Evolutionary conservation across 1,140 invertebrate genomes (phyloP).

Genomic region (Drosophila lini): DNA sequence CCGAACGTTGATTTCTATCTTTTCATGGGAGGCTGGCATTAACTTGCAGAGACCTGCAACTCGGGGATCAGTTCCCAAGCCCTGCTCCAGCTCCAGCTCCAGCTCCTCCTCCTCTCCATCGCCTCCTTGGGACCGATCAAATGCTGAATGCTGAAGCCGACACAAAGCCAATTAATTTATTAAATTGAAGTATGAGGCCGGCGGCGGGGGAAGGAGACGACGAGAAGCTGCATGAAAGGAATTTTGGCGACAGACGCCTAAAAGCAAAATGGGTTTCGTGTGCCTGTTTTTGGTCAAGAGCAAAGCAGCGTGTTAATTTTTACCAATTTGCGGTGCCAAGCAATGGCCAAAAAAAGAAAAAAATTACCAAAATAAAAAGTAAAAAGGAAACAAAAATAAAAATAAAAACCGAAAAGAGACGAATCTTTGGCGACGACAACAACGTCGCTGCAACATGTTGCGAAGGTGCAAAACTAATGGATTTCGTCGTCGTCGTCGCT

Average conservation of each 20-base stretch:
- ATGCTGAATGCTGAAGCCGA: constrained; percentile 57
- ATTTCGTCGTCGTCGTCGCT: constrained; percentile 75
- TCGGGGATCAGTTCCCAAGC: constrained; percentile 31
- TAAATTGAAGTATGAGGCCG: constrained; percentile 83
- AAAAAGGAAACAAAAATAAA: constrained; percentile 23
- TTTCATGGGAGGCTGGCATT: constrained; percentile 73
- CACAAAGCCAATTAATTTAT: constrained; percentile 84
- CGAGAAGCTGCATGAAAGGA: constrained; percentile 61
- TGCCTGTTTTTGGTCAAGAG: constrained; percentile 82
- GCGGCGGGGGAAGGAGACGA: neutral
- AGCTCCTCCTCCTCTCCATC: neutral
- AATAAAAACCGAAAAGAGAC: constrained; percentile 36
- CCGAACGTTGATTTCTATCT: constrained; percentile 70
- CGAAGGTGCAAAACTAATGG: constrained; percentile 82
- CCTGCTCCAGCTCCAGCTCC: neutral
- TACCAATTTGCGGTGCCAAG: constrained; percentile 75
- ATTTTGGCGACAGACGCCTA: constrained; percentile 83
- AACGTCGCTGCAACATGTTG: constrained; percentile 76
- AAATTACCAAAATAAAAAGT: constrained; percentile 17
- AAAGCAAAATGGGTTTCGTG: constrained; percentile 80
- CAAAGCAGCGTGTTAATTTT: constrained; percentile 83
- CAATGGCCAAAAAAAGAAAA: constrained; percentile 59
- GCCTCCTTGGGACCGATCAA: constrained; percentile 42
- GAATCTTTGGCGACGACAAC: constrained; percentile 53
- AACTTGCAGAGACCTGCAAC: constrained; percentile 37